phyloP scores from a whole-genome alignment of 2,888 invertebrate genomes.

The Eristalinus aeneus region DNA sequence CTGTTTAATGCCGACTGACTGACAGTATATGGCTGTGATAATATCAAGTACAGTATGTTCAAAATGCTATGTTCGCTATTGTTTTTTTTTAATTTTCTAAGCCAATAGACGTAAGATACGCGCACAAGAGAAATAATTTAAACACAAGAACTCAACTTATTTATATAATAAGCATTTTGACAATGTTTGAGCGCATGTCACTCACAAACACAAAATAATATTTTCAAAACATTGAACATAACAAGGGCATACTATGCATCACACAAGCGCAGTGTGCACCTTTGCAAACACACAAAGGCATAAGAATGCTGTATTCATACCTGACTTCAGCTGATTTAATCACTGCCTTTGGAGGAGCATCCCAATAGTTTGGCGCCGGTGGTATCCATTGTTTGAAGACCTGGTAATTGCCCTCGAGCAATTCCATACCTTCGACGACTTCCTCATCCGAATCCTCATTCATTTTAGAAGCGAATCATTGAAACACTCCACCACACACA shows the following conservation, averaged over 20 bases:
- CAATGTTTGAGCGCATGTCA: neutral
- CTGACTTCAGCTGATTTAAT: constrained; percentile 80
- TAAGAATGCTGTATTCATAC: constrained; percentile 72
- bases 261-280: neutral
- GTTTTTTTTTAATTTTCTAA: too few species aligned
- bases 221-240: neutral
- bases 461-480: constrained; percentile 62
- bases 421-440: constrained; percentile 79
- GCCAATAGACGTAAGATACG: too few species aligned
- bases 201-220: neutral
- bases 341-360: constrained; percentile 80
- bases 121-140: too few species aligned
- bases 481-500: constrained; percentile 22
- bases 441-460: constrained; percentile 79
- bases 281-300: neutral
- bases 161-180: neutral
- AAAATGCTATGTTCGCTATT: too few species aligned
- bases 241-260: too few species aligned
- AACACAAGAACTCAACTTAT: too few species aligned
- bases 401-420: constrained; percentile 80
- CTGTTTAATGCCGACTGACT: too few species aligned
- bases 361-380: constrained; percentile 80
- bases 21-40: too few species aligned
- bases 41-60: too few species aligned
- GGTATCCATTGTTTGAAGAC: constrained; percentile 80